Conservation (phyloP, 2,797 vertebrate genomes). For the Threskiornis aethiopicus region DNA sequence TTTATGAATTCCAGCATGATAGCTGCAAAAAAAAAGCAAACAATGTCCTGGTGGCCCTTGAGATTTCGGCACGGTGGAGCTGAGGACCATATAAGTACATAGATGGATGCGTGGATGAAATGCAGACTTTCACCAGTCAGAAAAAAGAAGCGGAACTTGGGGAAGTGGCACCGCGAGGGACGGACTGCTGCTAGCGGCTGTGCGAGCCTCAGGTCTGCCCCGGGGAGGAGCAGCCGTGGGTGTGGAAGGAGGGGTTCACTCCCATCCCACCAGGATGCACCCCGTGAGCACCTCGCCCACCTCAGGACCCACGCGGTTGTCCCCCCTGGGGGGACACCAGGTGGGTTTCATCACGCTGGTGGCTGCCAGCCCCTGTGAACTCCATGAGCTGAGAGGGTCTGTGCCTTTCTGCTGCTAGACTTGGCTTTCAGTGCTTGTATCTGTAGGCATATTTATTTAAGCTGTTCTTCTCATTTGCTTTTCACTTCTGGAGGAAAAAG, state of each 20-base stretch:
- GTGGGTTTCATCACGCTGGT: neutral
- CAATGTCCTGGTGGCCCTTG: neutral
- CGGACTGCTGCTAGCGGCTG: fast-evolving
- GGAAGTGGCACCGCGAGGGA: fast-evolving
- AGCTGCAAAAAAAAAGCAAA: neutral
- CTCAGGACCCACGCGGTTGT: fast-evolving
- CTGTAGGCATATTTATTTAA: neutral
- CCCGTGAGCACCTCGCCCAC: fast-evolving
- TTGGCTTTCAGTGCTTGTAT: neutral
- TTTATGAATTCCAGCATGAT: slow-evolving; percentile 42
- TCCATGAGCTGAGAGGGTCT: neutral
- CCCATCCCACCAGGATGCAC: fast-evolving
- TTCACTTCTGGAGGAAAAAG: neutral
- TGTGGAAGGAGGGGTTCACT: neutral
- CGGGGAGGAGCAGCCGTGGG: neutral
- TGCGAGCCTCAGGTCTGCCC: neutral
- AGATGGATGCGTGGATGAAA: neutral
- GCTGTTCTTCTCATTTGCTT: neutral
- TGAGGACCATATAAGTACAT: slow-evolving; percentile 13
- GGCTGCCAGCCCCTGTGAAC: neutral
- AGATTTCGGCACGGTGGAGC: neutral
- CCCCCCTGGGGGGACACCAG: fast-evolving
- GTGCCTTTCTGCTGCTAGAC: neutral
- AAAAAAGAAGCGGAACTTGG: neutral
- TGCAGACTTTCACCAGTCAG: neutral